Base-by-base conservation (phyloP, 2,113 vertebrate species). In the Malurus elegans region DNA sequence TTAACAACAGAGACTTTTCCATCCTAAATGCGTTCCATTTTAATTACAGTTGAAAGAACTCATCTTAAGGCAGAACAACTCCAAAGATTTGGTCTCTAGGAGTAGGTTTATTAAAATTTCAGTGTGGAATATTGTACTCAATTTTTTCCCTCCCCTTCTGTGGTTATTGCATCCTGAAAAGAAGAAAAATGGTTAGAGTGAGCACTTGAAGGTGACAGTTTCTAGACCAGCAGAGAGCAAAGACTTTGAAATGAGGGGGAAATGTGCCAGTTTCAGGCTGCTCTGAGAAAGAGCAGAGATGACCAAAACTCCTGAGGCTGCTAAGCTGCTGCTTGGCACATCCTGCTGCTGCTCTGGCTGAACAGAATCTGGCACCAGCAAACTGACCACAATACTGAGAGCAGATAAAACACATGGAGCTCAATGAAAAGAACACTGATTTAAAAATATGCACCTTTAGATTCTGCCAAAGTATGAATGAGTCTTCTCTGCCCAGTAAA, bases 141-240 rank as follows among this genome's bases (percentile, higher is more conserved):
- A 4, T 3, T 36, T 45, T 48, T 5, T 1, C 1, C 4, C 3
- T 38, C 42, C 11, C 10, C 14, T 74, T 40, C 29, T 47, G 3
- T 12, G 12, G 24, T 51, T 79, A 34, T 7, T 38, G 14, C 1
- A 6, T 7, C 31, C 32, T 61, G 9, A 36, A 50, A 64, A 64
- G 17, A 75, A 23, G 19, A 74, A 47, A 14, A 67, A 61, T 1
- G 1, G 18, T 64, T 44, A 40, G 34, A 79, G 6, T 16, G 18
- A 79, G 14, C 12, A n/a, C 14, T 19, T 47, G 26, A 81, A 45
- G 9, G 3, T 48, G 9, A 14, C 14, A 16, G 11, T 47, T 79
- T 48, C 74, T 69, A 25, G 9, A 60, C 19, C 5, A 14, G 54
- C 31, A 51, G 20, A 32, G 20, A 80, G 28, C 8, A 75, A 69